Evolutionary conservation across 2,888 invertebrate genomes (phyloP).

Genomic region (Dusona sp.): DNA sequence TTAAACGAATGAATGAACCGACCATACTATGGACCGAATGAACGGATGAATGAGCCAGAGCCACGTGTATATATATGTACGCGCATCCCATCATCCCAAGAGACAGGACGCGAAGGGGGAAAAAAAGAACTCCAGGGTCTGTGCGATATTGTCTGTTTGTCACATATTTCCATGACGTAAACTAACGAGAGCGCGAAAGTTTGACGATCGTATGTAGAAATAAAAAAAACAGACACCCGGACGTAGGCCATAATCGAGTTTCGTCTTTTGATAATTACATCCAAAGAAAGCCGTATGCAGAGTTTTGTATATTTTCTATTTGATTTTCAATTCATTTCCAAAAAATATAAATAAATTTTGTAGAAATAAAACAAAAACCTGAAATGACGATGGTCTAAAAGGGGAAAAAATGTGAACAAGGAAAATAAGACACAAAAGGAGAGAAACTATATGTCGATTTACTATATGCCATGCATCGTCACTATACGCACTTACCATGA

Average conservation of each 20-base stretch:
- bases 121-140: slow-evolving; percentile 54
- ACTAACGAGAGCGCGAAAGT: slow-evolving; percentile 19
- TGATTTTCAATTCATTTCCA: too few relatives aligned
- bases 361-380: background rate
- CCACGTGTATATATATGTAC: slow-evolving; percentile 39
- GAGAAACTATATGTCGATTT: slow-evolving; percentile 60
- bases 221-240: too few relatives aligned
- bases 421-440: background rate
- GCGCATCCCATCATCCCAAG: slow-evolving; percentile 59
- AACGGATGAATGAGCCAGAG: slow-evolving; percentile 77
- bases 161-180: slow-evolving; percentile 20
- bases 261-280: background rate
- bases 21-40: slow-evolving; percentile 69
- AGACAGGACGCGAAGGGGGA: slow-evolving; percentile 50
- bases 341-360: background rate
- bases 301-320: too few relatives aligned
- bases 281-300: too few relatives aligned
- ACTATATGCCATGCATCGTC: slow-evolving; percentile 67
- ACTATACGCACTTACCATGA: slow-evolving; percentile 76
- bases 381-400: background rate
- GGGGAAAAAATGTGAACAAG: background rate
- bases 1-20: slow-evolving; percentile 82
- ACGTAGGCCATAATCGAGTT: background rate
- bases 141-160: slow-evolving; percentile 20
- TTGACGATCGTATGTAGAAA: background rate